Conservation (phyloP, 1,140 invertebrate species). For the Venustaconcha ellipsiformis region DNA sequence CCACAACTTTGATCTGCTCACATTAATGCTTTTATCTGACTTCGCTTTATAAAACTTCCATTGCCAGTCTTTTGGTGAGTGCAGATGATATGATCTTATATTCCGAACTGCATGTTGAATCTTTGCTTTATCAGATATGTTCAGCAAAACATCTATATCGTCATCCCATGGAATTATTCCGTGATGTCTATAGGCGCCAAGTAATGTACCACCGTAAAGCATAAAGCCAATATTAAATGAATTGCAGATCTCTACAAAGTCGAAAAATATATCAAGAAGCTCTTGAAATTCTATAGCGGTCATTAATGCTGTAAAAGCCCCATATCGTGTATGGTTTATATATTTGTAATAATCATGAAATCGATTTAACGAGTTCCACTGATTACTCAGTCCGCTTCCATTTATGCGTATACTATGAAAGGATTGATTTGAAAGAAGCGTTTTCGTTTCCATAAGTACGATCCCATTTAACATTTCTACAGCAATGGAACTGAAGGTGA, state of each 20-base stretch:
- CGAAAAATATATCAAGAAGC: slow-evolving; percentile 17
- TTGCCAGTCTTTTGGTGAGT: slow-evolving; percentile 18
- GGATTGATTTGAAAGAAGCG: too few relatives aligned
- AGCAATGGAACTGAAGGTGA: too few relatives aligned
- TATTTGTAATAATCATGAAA: neutral
- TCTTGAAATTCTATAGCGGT: neutral
- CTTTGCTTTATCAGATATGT: slow-evolving; percentile 19
- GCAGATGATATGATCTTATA: slow-evolving; percentile 7
- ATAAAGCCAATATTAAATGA: slow-evolving; percentile 35
- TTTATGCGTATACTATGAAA: too few relatives aligned
- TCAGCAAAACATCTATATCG: slow-evolving; percentile 48
- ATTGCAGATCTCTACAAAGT: slow-evolving; percentile 13
- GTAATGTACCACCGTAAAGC: slow-evolving; percentile 42
- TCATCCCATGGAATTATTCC: slow-evolving; percentile 54
- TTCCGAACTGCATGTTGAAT: slow-evolving; percentile 4
- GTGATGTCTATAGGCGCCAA: slow-evolving; percentile 49
- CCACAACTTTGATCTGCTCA: slow-evolving; percentile 29
- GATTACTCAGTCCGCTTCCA: too few relatives aligned
- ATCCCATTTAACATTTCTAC: too few relatives aligned
- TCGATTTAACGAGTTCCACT: too few relatives aligned
- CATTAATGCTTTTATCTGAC: neutral
- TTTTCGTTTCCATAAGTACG: too few relatives aligned
- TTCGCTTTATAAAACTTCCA: slow-evolving; percentile 32
- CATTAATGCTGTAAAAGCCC: slow-evolving; percentile 12
- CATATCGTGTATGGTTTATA: slow-evolving; percentile 9